A percentile compares a stretch with the other conserved stretches of the same genome.
Conservation (phyloP, 2,113 vertebrate genomes). For the Donacobius atricapilla region DNA sequence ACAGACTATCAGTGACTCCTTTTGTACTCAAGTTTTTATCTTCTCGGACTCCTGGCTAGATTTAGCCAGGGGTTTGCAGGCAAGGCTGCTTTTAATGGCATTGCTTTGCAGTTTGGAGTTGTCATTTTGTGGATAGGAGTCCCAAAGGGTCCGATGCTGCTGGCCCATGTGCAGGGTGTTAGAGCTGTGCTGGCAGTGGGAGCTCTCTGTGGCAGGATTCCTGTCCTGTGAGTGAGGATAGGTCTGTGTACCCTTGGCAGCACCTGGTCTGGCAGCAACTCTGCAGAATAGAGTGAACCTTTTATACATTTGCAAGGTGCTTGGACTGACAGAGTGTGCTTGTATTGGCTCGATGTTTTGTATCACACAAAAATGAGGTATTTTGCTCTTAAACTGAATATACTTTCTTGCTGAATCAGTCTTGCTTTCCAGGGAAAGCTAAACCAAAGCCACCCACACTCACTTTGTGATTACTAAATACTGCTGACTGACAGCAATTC, state of each 20-base stretch:
- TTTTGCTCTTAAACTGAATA: not conserved
- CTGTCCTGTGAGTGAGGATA: not conserved
- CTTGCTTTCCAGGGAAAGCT: not conserved
- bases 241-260: not conserved
- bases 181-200: not conserved
- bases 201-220: not conserved
- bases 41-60: not conserved
- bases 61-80: not conserved
- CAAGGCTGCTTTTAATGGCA: not conserved
- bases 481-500: not conserved
- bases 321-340: not conserved
- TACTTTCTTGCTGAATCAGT: not conserved
- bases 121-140: not conserved
- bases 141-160: not conserved
- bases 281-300: not conserved
- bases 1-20: not conserved
- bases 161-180: not conserved
- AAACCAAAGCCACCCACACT: not conserved
- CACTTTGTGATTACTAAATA: not conserved
- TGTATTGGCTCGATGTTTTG: not conserved
- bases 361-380: not conserved
- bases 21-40: not conserved
- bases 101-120: not conserved
- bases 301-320: not conserved
- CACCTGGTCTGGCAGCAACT: not conserved